Evolutionary conservation across 2,888 invertebrate genomes (phyloP), one percentile per base, ranked within the genome.

Genomic region (Terebella lapidaria): DNA sequence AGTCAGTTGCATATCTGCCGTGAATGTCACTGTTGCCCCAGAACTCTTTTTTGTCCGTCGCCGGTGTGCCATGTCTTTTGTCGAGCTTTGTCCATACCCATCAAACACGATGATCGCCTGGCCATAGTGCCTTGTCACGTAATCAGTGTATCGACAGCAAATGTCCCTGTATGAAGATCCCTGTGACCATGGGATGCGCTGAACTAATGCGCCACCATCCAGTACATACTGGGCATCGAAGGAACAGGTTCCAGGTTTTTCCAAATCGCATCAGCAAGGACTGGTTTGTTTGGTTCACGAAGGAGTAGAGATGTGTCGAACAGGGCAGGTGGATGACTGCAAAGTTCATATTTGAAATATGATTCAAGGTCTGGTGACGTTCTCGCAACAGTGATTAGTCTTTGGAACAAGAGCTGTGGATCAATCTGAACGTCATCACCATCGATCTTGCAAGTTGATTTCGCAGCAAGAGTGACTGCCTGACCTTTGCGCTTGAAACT

Each of bases 31-130:
- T 22, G 56, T 59, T 15, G 63, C 49, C 10, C 61, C 56, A 15
- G n/a, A 52, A 3, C 59, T 20, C 45, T 66, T 65, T 28, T 61
- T 61, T 22, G 57, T 57, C 47, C 70, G 27, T 51, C 70, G 52
- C n/a, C 52, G 46, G 59, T 71, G 68, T 1, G 71, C 64, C 15
- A 46, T 49, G 35, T 72, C 70, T 54, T 70, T 71, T 18, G 68
- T 71, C 18, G 66, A 62, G 15, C 59, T 62, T 24, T 27, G 22
- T 10, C 24, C 52, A 57, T 72, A 71, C 3, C 72, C 69, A 64
- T 70, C 72, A 63, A 72, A 72, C 5, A 70, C 67, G 57, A 65
- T 56, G 18, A 57, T 64, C 4, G 63, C 26, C 3, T 58, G 42
- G 3, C 51, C 53, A 52, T 64, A 70, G 27, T 58, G 58, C 26